Percentiles rank a stretch among this genome's conserved stretches.
These are phyloP conservation scores for Dunckerocampus dactyliophorus DNA, from an alignment of 2,113 vertebrate species.

Conservation along the genomic window DNA sequence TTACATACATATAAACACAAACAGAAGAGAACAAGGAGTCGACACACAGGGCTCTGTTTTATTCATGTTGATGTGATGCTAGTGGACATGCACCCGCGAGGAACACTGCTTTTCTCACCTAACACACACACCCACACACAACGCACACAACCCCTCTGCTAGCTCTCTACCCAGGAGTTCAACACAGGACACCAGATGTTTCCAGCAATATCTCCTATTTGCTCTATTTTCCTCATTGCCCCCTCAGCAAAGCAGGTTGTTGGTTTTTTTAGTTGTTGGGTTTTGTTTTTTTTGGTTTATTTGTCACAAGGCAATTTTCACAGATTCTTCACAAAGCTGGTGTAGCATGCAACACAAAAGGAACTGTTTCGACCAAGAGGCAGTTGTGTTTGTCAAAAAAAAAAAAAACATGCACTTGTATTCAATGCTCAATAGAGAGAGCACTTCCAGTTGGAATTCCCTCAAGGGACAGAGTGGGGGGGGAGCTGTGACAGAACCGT, in stretches of 20 bases:
- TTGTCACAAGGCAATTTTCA: constrained; percentile 4
- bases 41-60: constrained; percentile 49
- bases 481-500: background rate
- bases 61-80: constrained; percentile 68
- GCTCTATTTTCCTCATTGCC: background rate
- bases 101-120: constrained; percentile 64
- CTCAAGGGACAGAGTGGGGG: background rate
- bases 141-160: constrained; percentile 24
- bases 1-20: constrained; percentile 22
- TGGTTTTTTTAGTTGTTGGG: constrained; percentile 2
- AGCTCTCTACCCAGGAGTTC: constrained; percentile 9
- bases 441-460: background rate
- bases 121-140: constrained; percentile 48
- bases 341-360: background rate
- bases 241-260: background rate
- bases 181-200: constrained; percentile 41
- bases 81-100: constrained; percentile 59
- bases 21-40: constrained; percentile 28
- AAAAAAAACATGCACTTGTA: background rate
- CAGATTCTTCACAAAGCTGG: background rate
- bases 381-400: too few relatives aligned
- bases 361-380: background rate
- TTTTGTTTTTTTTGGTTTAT: background rate
- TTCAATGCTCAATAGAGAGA: background rate
- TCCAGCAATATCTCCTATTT: constrained; percentile 12